Conservation (phyloP, 23 tunicate genomes). For the Oikopleura dioica region DNA sequence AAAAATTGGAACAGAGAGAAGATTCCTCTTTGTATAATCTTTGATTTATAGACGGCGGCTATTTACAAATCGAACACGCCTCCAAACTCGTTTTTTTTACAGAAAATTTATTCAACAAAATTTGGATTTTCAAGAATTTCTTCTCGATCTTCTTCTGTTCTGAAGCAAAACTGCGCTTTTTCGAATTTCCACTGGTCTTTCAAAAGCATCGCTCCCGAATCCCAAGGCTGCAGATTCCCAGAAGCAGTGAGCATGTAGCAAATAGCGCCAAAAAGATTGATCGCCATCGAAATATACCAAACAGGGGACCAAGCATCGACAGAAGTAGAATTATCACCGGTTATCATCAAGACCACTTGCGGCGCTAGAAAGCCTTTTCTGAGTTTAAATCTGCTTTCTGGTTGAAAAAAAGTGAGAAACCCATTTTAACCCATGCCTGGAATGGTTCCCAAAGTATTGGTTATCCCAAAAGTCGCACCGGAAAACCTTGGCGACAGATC, state of each 20-base stretch:
- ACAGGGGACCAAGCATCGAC: neutral
- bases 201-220: neutral
- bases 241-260: neutral
- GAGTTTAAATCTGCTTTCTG: too few species aligned
- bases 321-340: neutral
- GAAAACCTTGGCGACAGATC: neutral
- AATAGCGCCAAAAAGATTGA: neutral
- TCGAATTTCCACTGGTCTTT: neutral
- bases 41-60: too few species aligned
- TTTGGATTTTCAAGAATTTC: too few species aligned
- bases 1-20: too few species aligned
- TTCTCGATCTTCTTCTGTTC: too few species aligned
- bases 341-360: neutral
- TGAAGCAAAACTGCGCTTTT: neutral
- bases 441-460: neutral
- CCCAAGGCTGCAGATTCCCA: neutral
- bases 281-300: neutral
- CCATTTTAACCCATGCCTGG: too few species aligned
- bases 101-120: too few species aligned
- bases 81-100: too few species aligned
- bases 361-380: constrained; percentile 2
- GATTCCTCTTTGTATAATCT: too few species aligned
- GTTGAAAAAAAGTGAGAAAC: too few species aligned
- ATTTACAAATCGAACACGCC: too few species aligned
- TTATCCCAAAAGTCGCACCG: neutral